phyloP scores from a whole-genome alignment of 2,113 vertebrate genomes.

The Peromyscus californicus region DNA sequence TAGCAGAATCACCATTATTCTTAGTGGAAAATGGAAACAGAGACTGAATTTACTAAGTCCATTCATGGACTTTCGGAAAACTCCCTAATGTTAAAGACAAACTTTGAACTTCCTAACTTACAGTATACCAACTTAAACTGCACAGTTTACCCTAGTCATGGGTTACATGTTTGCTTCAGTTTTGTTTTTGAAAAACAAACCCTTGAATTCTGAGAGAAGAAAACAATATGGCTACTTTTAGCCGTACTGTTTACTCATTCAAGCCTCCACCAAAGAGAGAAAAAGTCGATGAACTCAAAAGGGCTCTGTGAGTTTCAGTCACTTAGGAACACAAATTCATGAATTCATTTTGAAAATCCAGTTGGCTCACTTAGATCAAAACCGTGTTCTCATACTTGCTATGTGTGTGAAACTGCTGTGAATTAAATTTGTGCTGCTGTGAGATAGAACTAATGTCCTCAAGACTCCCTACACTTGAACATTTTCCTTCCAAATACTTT shows the following conservation, averaged over 20 bases:
- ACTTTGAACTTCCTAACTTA: neutral
- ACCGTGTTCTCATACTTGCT: neutral
- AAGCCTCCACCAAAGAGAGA: neutral
- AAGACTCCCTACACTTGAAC: neutral
- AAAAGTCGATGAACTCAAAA: neutral
- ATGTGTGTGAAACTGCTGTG: neutral
- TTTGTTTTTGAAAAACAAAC: conserved; percentile 31
- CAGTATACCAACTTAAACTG: neutral
- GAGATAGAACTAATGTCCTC: neutral
- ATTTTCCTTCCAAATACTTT: neutral
- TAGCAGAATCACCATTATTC: neutral
- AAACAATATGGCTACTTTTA: neutral
- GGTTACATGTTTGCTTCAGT: neutral
- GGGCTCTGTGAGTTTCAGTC: neutral
- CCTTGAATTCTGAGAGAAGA: neutral
- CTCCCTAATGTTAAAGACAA: neutral
- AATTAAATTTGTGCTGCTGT: neutral
- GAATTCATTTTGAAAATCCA: conserved; percentile 33
- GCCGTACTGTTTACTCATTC: neutral
- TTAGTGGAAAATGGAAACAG: neutral
- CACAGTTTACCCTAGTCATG: neutral
- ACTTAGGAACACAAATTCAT: neutral
- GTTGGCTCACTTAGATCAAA: neutral
- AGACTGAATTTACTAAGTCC: neutral
- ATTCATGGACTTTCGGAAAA: conserved; percentile 5